Evolutionary conservation across 2,888 invertebrate species (phyloP), one percentile per base, ranked within the genome.

Genomic region (Hyposoter dolosus): DNA sequence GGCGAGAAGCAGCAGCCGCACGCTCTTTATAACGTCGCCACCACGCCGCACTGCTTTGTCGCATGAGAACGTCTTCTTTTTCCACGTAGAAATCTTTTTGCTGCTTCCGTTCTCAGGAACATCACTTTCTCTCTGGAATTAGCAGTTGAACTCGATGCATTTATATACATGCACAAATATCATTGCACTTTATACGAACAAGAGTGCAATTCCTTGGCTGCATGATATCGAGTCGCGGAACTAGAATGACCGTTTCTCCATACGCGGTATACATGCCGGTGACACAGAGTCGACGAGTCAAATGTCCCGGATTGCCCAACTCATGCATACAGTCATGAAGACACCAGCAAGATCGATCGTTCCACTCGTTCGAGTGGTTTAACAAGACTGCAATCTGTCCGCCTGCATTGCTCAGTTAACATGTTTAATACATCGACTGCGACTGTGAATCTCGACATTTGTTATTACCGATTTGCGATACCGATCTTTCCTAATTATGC

Each of bases 251-350:
- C 28, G 60, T 28, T 28, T 1, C 15, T 60, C 28, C 12, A 60
- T 60, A 35, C 35, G 56, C 23, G 10, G 53, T 4, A 15, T 40
- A 47, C 75, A 68, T 19, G 56, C 45, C 45, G 72, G 15, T 74
- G 43, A 56, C 23, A 63, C 63, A 50, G 19, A 69, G 19, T n/a
- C 23, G 63, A n/a, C 28, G n/a, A 47, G 23, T n/a, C 43, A 68
- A 53, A 79, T 66, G 45, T 83, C 79, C 80, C 81, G 82, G 78
- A 84, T 92, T 91, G 89, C 88, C 87, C 82, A 91, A 91, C 91
- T 92, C 92, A 92, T 92, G 91, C 90, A 92, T 91, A 91, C 90
- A 92, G 90, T 92, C 92, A 92, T 92, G 92, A 92, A 89, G 90
- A 86, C 87, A 83, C 87, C 85, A 87, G 90, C 90, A 83, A 90